A percentile compares a stretch with the other conserved stretches of the same genome.
phyloP scores from a whole-genome alignment of 53 echinoderm and acorn worm species.

The Actinopyga echinites region DNA sequence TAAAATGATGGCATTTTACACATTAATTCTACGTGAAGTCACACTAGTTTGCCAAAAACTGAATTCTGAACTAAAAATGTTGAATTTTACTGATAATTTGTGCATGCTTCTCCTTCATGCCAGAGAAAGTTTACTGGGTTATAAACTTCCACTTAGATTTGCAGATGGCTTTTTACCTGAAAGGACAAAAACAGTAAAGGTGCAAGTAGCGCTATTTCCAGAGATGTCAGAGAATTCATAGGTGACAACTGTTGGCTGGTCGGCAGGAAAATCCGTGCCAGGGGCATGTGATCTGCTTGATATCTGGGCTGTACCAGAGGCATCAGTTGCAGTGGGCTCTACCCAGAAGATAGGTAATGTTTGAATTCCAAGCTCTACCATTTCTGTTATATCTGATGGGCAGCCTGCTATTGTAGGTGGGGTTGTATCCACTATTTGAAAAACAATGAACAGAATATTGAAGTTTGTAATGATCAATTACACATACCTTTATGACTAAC shows the following conservation, averaged over 20 bases:
- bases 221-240: conserved; percentile 37
- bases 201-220: conserved; percentile 41
- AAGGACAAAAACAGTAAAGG: conserved; percentile 31
- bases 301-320: conserved; percentile 18
- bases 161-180: not conserved
- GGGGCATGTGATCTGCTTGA: conserved; percentile 2
- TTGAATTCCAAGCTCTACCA: conserved; percentile 43
- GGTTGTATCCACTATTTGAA: conserved; percentile 42
- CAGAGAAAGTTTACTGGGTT: too few relatives aligned
- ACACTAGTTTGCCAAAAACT: too few relatives aligned
- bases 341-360: conserved; percentile 23
- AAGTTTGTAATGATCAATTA: not conserved
- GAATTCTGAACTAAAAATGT: too few relatives aligned
- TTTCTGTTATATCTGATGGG: conserved; percentile 24
- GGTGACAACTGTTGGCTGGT: conserved; percentile 29
- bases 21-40: too few relatives aligned
- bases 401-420: conserved; percentile 31
- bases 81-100: too few relatives aligned
- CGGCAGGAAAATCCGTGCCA: conserved; percentile 39
- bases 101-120: too few relatives aligned
- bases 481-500: too few relatives aligned
- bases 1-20: too few relatives aligned
- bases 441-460: not conserved
- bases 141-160: too few relatives aligned
- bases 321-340: conserved; percentile 72